Percentiles rank a stretch among this genome's conserved stretches.
These are phyloP conservation scores for Cryptotis parvus DNA, from an alignment of 2,113 vertebrate species.

Conservation along the genomic window DNA sequence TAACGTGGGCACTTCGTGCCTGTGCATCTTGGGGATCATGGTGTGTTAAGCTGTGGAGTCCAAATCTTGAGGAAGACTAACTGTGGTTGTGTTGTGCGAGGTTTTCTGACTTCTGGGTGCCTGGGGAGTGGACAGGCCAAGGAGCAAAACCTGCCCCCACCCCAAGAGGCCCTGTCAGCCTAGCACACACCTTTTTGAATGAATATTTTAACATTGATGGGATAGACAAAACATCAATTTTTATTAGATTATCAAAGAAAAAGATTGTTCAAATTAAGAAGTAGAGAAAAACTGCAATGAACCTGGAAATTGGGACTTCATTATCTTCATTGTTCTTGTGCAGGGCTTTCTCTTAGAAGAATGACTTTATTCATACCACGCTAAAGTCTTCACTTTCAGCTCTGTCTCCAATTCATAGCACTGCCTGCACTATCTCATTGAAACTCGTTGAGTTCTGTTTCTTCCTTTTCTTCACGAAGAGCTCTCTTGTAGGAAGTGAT, in stretches of 20 bases:
- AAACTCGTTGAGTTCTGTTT: background rate
- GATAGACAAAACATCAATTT: background rate
- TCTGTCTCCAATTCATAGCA: background rate
- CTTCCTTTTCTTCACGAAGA: background rate
- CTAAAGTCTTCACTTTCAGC: background rate
- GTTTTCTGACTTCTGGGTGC: too few species aligned
- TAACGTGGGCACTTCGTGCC: too few species aligned
- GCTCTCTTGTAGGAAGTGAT: background rate
- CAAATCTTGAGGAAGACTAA: too few species aligned
- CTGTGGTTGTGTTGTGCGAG: too few species aligned
- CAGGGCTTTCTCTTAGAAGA: too few species aligned
- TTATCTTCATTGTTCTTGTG: background rate
- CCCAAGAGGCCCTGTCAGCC: too few species aligned
- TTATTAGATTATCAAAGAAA: background rate
- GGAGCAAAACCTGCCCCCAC: too few species aligned
- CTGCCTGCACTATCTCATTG: background rate
- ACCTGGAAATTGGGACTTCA: background rate
- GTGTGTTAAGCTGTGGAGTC: too few species aligned
- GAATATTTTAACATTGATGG: too few species aligned
- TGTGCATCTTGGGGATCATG: too few species aligned
- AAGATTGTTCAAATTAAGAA: background rate
- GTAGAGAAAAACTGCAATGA: background rate
- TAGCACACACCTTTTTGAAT: too few species aligned
- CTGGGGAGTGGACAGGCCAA: too few species aligned
- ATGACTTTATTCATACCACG: background rate